Base-by-base conservation (phyloP, 2,797 vertebrate genomes). In the Mormyrops attenuatus region DNA sequence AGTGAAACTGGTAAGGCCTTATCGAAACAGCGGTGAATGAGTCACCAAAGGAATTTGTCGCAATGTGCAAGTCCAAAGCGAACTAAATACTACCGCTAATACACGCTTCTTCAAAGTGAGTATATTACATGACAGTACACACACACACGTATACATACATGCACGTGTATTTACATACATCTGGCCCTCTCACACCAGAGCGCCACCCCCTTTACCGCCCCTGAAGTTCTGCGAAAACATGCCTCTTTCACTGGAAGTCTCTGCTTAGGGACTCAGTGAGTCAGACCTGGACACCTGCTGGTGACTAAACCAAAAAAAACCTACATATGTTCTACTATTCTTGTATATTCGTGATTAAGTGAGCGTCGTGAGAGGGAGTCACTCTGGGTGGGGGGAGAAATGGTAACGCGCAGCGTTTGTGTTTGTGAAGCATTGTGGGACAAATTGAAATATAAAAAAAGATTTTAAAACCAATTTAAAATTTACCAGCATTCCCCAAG, bases 261-360 rank as follows among this genome's bases (percentile, higher is more conserved):
- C 15, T 8, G 66, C 66, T 17, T 30, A 38, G 30, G 9, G 13
- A 38, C 30, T 73, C 30, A 11, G 26, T 38, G 66, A 73, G 13
- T 73, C 66, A 73, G 30, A 69, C 66, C 66, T 34, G 30, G 30
- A 73, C 66, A 73, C 66, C 66, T 73, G 66, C 66, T 73, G 66
- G 66, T 80, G 73, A n/a, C 73, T 80, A 80, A 44, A 80, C 2
- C 2, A 63, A 34, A 11, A 17, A 38, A 77, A 41, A 17, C 15
- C 5, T 80, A 44, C 73, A 80, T 80, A 80, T 47, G 41, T 20
- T 80, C 73, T 44, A 47, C 73, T 80, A 80, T 47, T 80, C 73
- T 47, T 80, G 73, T 80, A 80, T 47, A 80, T 80, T 80, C 15
- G 20, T 80, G 66, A 73, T 73, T 73, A 80, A 80, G 73, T 47